Conservation (phyloP, 35 echinoderm and acorn worm genomes). For the Ophiothrix spiculata region DNA sequence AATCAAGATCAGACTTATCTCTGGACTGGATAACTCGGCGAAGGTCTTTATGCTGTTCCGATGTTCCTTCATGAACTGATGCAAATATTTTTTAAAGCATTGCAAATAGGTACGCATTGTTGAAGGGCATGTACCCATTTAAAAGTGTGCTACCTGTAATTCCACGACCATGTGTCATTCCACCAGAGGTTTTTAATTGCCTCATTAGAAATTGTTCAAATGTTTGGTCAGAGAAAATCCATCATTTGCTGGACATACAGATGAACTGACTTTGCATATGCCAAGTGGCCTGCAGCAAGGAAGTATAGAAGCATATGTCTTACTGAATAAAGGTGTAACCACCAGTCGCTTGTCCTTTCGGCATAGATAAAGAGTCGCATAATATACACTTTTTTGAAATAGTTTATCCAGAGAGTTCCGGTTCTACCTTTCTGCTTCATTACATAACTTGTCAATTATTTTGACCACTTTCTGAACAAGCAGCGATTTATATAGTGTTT, state of each 20-base stretch:
- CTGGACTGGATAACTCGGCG: neutral
- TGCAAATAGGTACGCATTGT: no score
- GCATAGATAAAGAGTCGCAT: no score
- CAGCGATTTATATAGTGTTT: neutral
- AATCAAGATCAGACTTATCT: neutral
- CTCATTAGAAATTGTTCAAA: constrained; percentile 60
- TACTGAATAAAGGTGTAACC: no score
- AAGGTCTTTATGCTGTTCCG: neutral
- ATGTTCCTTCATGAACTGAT: neutral
- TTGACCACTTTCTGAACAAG: neutral
- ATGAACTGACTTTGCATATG: neutral
- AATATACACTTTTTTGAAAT: no score
- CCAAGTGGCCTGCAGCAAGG: neutral
- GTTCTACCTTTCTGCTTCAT: neutral
- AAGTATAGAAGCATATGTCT: neutral
- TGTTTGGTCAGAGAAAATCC: constrained; percentile 12
- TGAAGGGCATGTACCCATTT: constrained; percentile 17
- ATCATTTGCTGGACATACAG: neutral
- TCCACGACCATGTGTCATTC: constrained; percentile 42
- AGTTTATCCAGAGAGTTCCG: neutral
- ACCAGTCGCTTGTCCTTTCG: no score
- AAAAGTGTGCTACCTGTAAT: constrained; percentile 26
- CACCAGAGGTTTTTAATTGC: constrained; percentile 47
- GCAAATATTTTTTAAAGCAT: neutral
- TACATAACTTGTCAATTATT: neutral